These are phyloP conservation scores for Thereva nobilitata DNA, from an alignment of 2,888 invertebrate species.

Conservation along the genomic window DNA sequence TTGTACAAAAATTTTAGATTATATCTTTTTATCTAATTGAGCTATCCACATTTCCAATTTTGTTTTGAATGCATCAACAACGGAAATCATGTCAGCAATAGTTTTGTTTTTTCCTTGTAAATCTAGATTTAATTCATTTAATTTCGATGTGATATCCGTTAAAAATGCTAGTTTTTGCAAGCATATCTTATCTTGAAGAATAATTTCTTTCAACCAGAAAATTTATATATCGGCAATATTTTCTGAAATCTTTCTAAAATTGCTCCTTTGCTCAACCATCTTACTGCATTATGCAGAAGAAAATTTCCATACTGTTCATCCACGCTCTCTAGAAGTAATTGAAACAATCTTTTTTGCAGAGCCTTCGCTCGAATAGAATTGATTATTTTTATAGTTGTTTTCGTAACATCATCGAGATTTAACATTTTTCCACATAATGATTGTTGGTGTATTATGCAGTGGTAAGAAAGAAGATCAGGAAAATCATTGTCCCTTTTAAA, in stretches of 20 bases:
- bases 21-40: no score
- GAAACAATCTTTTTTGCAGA: background rate
- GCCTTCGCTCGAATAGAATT: constrained; percentile 10
- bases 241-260: constrained; percentile 8
- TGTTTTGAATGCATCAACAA: background rate
- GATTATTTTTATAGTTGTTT: constrained; percentile 37
- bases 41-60: background rate
- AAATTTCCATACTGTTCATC: background rate
- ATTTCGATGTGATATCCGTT: no score
- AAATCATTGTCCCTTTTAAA: no score
- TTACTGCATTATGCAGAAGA: constrained; percentile 2
- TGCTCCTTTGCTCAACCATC: background rate
- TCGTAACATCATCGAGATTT: no score
- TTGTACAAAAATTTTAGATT: background rate
- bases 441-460: no score
- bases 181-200: constrained; percentile 1
- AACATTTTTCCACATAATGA: no score
- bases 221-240: background rate
- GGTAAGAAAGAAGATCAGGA: no score
- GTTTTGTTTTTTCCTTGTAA: constrained; percentile 6
- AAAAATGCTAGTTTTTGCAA: no score
- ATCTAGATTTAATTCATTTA: no score
- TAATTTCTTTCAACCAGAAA: background rate
- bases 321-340: background rate
- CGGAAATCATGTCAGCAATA: constrained; percentile 5